phyloP scores from a whole-genome alignment of 2,113 vertebrate species.

The Eretmochelys imbricata region DNA sequence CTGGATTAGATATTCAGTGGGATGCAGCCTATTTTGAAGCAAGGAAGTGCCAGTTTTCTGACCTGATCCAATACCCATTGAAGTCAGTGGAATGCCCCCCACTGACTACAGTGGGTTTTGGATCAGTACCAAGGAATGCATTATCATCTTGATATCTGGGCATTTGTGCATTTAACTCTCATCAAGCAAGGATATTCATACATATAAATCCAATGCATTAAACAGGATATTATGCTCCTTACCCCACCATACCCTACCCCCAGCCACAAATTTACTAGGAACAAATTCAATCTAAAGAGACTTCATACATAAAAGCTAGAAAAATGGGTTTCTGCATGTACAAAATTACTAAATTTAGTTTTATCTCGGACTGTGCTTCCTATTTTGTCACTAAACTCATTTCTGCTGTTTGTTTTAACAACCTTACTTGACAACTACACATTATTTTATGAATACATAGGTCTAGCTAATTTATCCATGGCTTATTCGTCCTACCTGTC shows the following conservation, averaged over 20 bases:
- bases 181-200: neutral
- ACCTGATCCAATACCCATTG: neutral
- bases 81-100: neutral
- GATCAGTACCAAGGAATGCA: neutral
- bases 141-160: neutral
- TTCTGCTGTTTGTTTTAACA: neutral
- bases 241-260: neutral
- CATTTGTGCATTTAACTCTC: neutral
- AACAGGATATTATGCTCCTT: neutral
- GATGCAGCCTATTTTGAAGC: neutral
- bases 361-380: neutral
- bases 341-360: neutral
- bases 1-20: neutral
- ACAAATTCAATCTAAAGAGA: neutral
- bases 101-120: neutral
- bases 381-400: neutral
- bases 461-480: neutral
- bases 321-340: neutral
- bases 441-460: neutral
- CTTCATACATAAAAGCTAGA: neutral
- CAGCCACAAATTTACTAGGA: slow-evolving; percentile 1
- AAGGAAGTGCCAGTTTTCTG: neutral
- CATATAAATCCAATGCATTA: neutral
- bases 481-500: neutral
- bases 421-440: neutral